Conservation (phyloP, 2,113 vertebrate species). For the Columba livia region DNA sequence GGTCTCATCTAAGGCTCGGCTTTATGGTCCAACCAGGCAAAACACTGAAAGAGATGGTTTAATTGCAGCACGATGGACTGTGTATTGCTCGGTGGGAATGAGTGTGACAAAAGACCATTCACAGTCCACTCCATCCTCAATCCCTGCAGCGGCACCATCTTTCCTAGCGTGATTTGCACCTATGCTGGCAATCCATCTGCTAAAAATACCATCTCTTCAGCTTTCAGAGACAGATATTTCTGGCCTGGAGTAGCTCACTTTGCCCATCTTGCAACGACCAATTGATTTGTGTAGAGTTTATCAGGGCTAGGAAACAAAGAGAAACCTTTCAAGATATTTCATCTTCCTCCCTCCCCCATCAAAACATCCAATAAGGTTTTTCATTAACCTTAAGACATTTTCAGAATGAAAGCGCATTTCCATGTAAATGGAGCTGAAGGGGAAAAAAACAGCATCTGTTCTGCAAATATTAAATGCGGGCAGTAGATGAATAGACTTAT, state of each 20-base stretch:
- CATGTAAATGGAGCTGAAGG: background rate
- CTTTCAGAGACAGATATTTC: background rate
- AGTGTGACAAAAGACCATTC: background rate
- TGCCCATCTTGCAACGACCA: background rate
- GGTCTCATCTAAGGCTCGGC: background rate
- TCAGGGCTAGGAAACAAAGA: background rate
- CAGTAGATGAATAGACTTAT: constrained; percentile 44
- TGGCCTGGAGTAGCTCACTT: background rate
- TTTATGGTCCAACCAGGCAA: background rate
- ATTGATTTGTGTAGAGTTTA: background rate
- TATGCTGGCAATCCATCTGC: background rate
- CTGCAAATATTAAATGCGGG: background rate
- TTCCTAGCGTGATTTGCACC: background rate
- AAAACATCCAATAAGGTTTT: background rate
- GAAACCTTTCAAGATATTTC: background rate
- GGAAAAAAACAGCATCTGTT: constrained; percentile 48
- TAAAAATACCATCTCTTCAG: background rate
- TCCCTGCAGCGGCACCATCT: background rate
- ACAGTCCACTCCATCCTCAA: background rate
- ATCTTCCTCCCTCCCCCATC: background rate
- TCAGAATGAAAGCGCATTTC: background rate
- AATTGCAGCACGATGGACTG: background rate
- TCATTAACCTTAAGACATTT: constrained; percentile 11
- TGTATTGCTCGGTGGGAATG: background rate
- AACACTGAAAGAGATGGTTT: background rate